Evolutionary conservation across 2,888 invertebrate genomes (phyloP), one percentile per base, ranked within the genome.

Genomic region (Trichopoda pennipes): DNA sequence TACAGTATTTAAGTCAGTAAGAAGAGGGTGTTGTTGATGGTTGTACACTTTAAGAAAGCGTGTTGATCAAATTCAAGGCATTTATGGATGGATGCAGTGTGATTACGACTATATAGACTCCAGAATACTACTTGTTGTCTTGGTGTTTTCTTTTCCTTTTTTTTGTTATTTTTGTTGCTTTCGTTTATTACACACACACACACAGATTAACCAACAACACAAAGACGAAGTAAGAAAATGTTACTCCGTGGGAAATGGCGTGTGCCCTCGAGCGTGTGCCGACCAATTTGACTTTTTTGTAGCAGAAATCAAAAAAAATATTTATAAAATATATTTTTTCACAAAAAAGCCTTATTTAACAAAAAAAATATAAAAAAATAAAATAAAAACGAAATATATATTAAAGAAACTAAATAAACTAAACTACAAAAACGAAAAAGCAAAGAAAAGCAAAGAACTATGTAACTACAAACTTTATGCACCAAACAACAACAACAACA

Each of bases 211-310:
- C 35, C 60, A 28, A 58, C 35, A 66, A 28, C 38, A 51, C 19
- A 53, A 28, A 58, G 73, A 68, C 72, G 23, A 56, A 79, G 9
- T 69, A 55, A 66, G 79, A 82, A 83, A 89, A 89, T 87, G 88
- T 85, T 86, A 85, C 84, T 92, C 92, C 93, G 93, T 93, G 93
- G 92, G 93, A 93, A 93, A 92, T 92, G 91, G 91, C 92, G 92
- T 92, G 91, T 93, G 92, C 92, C 93, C 93, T 92, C 92, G 92
- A 93, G 93, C 93, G 92, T 93, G 92, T 93, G 92, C 91, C 92
- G 92, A 90, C 92, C 91, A 91, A 91, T 91, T 91, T 91, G 90
- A 91, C 91, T 92, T 81, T 81, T 78, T 82, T 80, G 64, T 66
- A 66, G 80, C 64, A 76, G 84, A 85, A 78, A n/a, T n/a, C n/a